Base-by-base conservation (phyloP, 2,113 vertebrate species). In the Hippoglossus stenolepis region DNA sequence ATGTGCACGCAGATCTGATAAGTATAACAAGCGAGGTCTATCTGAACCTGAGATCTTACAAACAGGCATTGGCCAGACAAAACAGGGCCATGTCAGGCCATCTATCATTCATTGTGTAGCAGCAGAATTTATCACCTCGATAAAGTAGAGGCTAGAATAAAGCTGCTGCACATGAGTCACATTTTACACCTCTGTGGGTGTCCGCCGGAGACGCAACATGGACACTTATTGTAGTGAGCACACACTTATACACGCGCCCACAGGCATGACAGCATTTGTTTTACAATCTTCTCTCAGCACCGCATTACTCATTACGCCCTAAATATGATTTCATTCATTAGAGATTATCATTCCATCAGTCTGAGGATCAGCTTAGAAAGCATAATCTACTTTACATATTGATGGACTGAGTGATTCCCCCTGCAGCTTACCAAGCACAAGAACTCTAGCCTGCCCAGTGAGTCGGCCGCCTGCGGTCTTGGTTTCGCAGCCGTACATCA, bases 401-500 rank as follows among this genome's bases (percentile, higher is more conserved):
- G 43, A 81, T 35, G 11, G 13, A 23, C n/a, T 13, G 26, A 65
- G 28, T 4, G n/a, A 53, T 61, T 54, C 31, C 31, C 64, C 0
- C 51, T 54, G 0, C 40, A 58, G 65, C 95, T 84, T 90, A 99
- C 98, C 97, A 0, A 98, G 95, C 20, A 99, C 96, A 0, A 85
- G 89, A 14, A 98, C 96, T 0, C 95, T 94, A 0, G 96, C 98
- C 0, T 94, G 94, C 21, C 94, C 97, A 40, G 87, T 94, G 3
- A 99, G 94, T 69, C 86, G 88, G 58, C 97, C 98, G 0, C 94
- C 97, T 0, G 85, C 91, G 0, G 96, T 97, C 85, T 91, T 96
- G 90, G 96, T 96, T 85, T 96, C 91, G 0, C 98, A 99, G 85
- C 93, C 95, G 85, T 97, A 99, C 60, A 93, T 74, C 0, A 95